Percentiles rank a stretch among this genome's conserved stretches.
Evolutionary conservation across 2,113 vertebrate species (phyloP).

Genomic region (Bagarius yarrelli): DNA sequence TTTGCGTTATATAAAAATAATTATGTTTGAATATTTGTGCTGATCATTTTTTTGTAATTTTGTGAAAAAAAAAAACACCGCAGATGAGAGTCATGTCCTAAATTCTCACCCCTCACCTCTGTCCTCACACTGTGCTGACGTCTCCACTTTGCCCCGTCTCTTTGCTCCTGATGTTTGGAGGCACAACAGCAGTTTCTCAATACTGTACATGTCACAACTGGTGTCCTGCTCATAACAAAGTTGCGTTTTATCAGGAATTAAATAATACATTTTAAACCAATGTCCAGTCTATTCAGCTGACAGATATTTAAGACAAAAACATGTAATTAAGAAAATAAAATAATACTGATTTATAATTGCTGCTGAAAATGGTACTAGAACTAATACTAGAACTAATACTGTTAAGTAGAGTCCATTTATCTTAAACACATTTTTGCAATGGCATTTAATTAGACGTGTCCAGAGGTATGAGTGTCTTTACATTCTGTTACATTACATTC

Average conservation of each 20-base stretch:
- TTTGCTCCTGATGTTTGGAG: background rate
- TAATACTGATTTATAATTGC: background rate
- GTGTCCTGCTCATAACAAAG: background rate
- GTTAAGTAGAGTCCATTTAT: background rate
- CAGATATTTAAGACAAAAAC: background rate
- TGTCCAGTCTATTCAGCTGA: background rate
- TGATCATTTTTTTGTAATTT: background rate
- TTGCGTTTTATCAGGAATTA: background rate
- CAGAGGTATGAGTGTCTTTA: background rate
- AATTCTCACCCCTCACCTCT: background rate
- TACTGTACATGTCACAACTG: slow-evolving; percentile 1
- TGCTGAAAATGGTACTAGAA: background rate
- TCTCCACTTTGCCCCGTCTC: slow-evolving; percentile 21
- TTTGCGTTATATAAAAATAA: background rate
- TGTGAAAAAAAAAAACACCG: background rate
- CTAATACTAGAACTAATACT: background rate
- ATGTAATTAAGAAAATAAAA: background rate
- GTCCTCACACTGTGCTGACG: slow-evolving; percentile 20
- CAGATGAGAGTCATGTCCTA: background rate
- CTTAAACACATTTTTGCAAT: no score
- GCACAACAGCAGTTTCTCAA: slow-evolving; percentile 35
- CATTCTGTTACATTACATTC: background rate
- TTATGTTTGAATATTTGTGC: background rate
- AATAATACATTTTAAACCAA: background rate
- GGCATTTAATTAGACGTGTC: no score